These are phyloP conservation scores for Scortum barcoo DNA, from an alignment of 2,113 vertebrate species.

Conservation along the genomic window DNA sequence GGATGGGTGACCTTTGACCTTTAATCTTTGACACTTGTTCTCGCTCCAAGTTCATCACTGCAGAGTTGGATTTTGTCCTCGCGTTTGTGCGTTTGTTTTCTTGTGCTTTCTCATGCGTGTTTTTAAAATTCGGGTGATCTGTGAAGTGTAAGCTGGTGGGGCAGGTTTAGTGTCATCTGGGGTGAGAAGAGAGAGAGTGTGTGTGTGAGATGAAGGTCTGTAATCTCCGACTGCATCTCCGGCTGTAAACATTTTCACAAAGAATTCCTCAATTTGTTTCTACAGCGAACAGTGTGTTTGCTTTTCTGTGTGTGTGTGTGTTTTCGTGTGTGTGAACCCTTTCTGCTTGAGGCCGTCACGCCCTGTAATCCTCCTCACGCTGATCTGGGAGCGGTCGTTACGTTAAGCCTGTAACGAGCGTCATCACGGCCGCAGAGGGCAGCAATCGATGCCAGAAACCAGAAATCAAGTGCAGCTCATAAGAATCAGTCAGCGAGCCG, in stretches of 20 bases:
- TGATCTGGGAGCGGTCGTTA: constrained; percentile 54
- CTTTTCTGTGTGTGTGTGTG: not conserved
- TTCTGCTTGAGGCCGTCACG: constrained; percentile 10
- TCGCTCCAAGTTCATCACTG: not conserved
- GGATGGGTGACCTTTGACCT: not conserved
- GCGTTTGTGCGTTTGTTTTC: not conserved
- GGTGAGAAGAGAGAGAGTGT: not conserved
- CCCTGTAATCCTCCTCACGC: constrained; percentile 34
- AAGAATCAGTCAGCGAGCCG: not conserved
- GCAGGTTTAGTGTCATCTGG: not conserved
- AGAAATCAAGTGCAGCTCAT: constrained; percentile 7
- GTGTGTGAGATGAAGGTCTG: not conserved
- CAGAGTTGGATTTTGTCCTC: not conserved
- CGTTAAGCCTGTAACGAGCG: constrained; percentile 42
- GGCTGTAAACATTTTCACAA: constrained; percentile 35
- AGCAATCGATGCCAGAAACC: constrained; percentile 38
- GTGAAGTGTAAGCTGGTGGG: not conserved
- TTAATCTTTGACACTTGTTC: not conserved
- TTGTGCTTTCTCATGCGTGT: not conserved
- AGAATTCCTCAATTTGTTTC: not conserved
- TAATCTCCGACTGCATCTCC: constrained; percentile 9
- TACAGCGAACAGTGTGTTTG: not conserved
- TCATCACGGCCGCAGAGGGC: constrained; percentile 21
- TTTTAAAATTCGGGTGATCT: not conserved
- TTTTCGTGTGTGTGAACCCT: not conserved